Conservation (phyloP, 2,888 invertebrate genomes). For the Aporophyla nigra region DNA sequence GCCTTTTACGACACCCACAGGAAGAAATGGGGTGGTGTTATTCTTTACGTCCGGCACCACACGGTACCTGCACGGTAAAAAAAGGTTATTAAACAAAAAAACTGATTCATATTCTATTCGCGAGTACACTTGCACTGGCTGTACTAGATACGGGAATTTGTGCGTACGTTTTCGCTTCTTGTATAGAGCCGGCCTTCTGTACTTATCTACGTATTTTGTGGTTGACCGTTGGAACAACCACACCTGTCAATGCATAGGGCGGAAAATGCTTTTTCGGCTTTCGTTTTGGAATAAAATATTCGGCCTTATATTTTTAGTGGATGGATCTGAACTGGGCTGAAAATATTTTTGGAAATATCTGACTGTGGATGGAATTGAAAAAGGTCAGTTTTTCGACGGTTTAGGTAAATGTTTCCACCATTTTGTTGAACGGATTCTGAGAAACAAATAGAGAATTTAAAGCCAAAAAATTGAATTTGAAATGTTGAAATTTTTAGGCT, state of each 20-base stretch:
- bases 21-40: no score
- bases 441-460: not conserved
- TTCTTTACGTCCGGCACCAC: no score
- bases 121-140: not conserved
- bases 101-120: not conserved
- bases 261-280: slow-evolving; percentile 27
- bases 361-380: not conserved
- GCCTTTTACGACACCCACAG: no score
- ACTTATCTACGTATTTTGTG: not conserved
- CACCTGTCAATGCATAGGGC: slow-evolving; percentile 48
- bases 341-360: slow-evolving; percentile 11
- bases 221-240: slow-evolving; percentile 39
- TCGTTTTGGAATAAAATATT: slow-evolving; percentile 36
- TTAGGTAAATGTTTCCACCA: not conserved
- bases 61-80: no score
- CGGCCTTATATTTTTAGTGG: slow-evolving; percentile 32
- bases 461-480: not conserved
- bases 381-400: not conserved
- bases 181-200: not conserved
- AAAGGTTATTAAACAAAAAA: no score
- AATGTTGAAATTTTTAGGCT: not conserved
- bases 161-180: not conserved
- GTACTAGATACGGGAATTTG: no score
- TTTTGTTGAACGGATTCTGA: not conserved
- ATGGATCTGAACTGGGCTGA: slow-evolving; percentile 2